Evolutionary conservation across 2,113 vertebrate species (phyloP), one percentile per base, ranked within the genome.

Genomic region (Anthoscopus minutus): DNA sequence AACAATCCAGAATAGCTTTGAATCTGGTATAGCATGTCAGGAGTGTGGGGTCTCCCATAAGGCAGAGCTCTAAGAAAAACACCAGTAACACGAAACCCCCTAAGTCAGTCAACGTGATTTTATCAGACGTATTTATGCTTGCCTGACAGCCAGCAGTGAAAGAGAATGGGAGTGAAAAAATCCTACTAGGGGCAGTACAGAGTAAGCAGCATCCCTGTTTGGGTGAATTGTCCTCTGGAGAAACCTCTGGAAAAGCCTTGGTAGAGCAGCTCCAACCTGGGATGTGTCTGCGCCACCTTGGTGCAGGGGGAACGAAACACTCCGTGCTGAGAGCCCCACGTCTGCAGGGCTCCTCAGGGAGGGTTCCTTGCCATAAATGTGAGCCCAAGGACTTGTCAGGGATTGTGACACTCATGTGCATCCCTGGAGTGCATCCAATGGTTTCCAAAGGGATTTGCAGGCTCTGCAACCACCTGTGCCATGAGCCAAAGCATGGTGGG

Each of bases 241-340:
- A 47, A 84, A n/a, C 28, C 64, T 23, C 1, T 1, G 4, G 42
- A 56, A 70, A 61, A 90, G 17, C 22, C 18, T 53, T 1, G 10
- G 54, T 5, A 7, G 70, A 67, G 35, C 78, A 73, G 45, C 47
- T 81, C 33, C 65, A 65, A 37, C 48, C 38, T 45, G 25, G 19
- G 23, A 14, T 19, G 25, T 5, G 17, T 6, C 47, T 3, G 1
- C 40, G 38, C 30, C 28, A 35, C 31, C 8, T 3, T 24, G 56
- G 30, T 17, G 20, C 40, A 35, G 35, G 0, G n/a, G 70, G 53
- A 72, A 25, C 60, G n/a, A 11, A 81, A 2, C 18, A 2, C 20
- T 67, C 4, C 0, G 8, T 72, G 60, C 77, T 18, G 51, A 31
- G 72, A 35, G 1, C 33, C 47, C 8, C 0, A 0, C 10, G 19